Conservation (phyloP, 2,888 invertebrate genomes). For the Cacoxenus indagator region DNA sequence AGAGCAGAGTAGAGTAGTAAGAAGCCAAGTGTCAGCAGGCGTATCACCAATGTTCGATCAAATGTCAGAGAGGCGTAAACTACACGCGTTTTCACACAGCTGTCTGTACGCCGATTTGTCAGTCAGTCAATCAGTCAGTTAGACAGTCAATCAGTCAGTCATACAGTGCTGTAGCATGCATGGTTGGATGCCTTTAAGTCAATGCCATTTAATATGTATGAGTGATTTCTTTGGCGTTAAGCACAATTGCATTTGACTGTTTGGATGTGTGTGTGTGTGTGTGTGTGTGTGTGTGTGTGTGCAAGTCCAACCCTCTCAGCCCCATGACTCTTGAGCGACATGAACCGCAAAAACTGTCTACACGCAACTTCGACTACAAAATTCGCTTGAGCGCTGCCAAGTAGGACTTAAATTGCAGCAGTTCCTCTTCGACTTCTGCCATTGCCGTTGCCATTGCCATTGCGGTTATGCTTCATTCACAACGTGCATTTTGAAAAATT, state of each 20-base stretch:
- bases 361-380: neutral
- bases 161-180: too few relatives aligned
- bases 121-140: neutral
- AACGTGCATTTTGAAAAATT: neutral
- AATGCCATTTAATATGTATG: conserved; percentile 38
- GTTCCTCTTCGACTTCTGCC: neutral
- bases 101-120: neutral
- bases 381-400: neutral
- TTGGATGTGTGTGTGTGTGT: neutral
- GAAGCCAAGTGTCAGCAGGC: neutral
- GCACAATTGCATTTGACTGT: neutral
- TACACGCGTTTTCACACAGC: neutral
- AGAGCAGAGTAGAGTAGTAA: neutral
- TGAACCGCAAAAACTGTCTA: conserved; percentile 36
- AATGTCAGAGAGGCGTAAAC: neutral
- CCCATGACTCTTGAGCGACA: conserved; percentile 12
- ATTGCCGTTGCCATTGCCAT: neutral
- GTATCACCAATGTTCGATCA: neutral
- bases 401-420: neutral
- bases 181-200: conserved; percentile 23
- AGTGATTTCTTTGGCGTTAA: conserved; percentile 47
- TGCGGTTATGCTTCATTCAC: neutral
- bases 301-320: too few relatives aligned
- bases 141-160: neutral
- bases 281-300: too few relatives aligned